Base-by-base conservation (phyloP, 2,113 vertebrate genomes). In the Takifugu flavidus region DNA sequence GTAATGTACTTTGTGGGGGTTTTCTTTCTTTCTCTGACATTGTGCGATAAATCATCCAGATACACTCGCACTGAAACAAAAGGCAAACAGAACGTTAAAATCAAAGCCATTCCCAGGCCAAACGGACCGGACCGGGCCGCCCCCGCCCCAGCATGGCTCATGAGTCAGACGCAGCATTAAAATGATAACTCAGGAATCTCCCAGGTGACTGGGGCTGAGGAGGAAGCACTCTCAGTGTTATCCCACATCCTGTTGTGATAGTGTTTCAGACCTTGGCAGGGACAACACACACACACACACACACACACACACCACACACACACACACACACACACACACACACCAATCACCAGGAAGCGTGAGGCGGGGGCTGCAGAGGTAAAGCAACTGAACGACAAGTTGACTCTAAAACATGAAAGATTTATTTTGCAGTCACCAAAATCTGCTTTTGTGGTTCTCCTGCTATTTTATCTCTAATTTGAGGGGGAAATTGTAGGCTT, bases 221-320 rank as follows among this genome's bases (percentile, higher is more conserved):
- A 82, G 79, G 87, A 85, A 80, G 79, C 80, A 83, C 80, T 87
- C 79, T 82, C 70, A 53, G 65, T 81, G 79, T 82, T 77, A 74
- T 82, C 72, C 78, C 60, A 76, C 80, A 86, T 87, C 83, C 87
- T 86, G 85, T 86, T 86, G 80, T 87, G 83, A 82, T 88, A 82
- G 73, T 78, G 77, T 85, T 87, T 82, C 83, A 87, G 82, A 72
- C 75, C 72, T 74, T 83, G 79, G 83, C 73, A 70, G 71, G 67
- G 73, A 87, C 82, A 77, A 82, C 82, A 82, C 60, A 67, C 59
- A 77, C 34, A 11, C 8, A 31, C 34, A 39, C 34, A 39, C 6
- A 34, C 31, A 34, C 31, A 34, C 31, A 34, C 31, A 29, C 29
- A 29, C 29, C 29, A 29, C 29, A 29, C 29, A 29, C 29, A 29